Evolutionary conservation across 2,797 vertebrate genomes (phyloP), one percentile per base, ranked within the genome.

Genomic region (Florisuga fusca): DNA sequence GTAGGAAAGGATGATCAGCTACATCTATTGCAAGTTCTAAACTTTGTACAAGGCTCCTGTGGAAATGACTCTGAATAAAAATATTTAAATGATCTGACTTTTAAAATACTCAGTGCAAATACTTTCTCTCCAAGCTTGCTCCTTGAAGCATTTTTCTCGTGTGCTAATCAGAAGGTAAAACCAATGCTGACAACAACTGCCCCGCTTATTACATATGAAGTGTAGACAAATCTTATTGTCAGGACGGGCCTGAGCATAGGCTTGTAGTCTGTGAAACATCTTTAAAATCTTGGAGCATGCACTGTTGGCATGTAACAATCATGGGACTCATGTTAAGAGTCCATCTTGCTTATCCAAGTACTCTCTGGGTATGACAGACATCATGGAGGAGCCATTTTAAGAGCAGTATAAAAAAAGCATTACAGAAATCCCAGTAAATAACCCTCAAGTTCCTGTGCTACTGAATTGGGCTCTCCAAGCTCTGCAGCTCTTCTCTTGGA

Each of bases 51-150:
- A 59, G 48, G 62, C 27, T 86, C 41, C 17, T 73, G 23, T 78
- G 53, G 62, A 62, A 86, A 27, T 53, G 13, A 29, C 46, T 84
- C 29, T 71, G 38, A 81, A 48, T 51, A 92, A 85, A 91, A 95
- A 48, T 62, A 57, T 36, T 67, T 78, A 41, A 63, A 41, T 81
- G 2, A 55, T 48, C 22, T 77, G 41, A 2, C 58, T 92, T 89
- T 92, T 68, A 41, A 83, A 89, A 41, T 58, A 51, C 18, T 41
- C 41, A 4, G 21, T 51, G 62, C 8, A 73, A 57, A 23, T 58
- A 38, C 36, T 67, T 76, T 71, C 38, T 8, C 8, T 25, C 2
- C 41, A 73, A 0, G 29, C 18, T 45, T 64, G 23, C 10, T 79
- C 27, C 51, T 73, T 68, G 77, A 21, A 75, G 20, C 12, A 10